These are phyloP conservation scores for Nemotelus nigrinus DNA, from an alignment of 2,888 invertebrate species.

Conservation along the genomic window DNA sequence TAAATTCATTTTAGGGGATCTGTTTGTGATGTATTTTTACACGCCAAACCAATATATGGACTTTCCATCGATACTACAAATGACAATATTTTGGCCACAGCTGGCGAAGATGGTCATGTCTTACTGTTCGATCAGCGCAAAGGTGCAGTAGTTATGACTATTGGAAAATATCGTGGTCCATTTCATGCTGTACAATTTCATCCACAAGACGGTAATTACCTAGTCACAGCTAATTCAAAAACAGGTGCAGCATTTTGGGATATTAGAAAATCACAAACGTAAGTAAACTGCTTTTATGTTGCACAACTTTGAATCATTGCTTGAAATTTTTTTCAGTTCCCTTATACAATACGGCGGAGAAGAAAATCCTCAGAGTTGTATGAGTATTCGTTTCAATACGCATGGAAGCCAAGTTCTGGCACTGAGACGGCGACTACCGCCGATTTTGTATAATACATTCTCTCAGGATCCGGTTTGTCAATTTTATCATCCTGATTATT, in stretches of 20 bases:
- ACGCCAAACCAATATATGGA: conserved; percentile 91
- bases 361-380: conserved; percentile 78
- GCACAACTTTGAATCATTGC: conserved; percentile 1
- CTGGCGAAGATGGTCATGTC: conserved; percentile 91
- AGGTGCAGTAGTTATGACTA: conserved; percentile 69
- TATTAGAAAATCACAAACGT: conserved; percentile 83
- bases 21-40: conserved; percentile 79
- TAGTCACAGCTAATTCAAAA: conserved; percentile 90
- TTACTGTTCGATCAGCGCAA: conserved; percentile 80
- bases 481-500: conserved; percentile 91
- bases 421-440: conserved; percentile 84
- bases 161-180: conserved; percentile 77
- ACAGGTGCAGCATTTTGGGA: conserved; percentile 93
- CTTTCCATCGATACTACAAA: conserved; percentile 87
- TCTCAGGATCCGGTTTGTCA: conserved; percentile 79
- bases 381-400: conserved; percentile 91
- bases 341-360: conserved; percentile 75
- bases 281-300: conserved; percentile 50
- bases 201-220: conserved; percentile 80
- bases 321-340: conserved; percentile 67
- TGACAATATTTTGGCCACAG: conserved; percentile 85
- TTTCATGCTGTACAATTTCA: conserved; percentile 97
- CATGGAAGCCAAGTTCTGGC: conserved; percentile 82
- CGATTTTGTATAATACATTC: conserved; percentile 80
- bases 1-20: conserved; percentile 59